Percentiles rank a stretch among this genome's conserved stretches.
Evolutionary conservation across 2,797 vertebrate genomes (phyloP).

Genomic region (Hydrocynus forskahlii): DNA sequence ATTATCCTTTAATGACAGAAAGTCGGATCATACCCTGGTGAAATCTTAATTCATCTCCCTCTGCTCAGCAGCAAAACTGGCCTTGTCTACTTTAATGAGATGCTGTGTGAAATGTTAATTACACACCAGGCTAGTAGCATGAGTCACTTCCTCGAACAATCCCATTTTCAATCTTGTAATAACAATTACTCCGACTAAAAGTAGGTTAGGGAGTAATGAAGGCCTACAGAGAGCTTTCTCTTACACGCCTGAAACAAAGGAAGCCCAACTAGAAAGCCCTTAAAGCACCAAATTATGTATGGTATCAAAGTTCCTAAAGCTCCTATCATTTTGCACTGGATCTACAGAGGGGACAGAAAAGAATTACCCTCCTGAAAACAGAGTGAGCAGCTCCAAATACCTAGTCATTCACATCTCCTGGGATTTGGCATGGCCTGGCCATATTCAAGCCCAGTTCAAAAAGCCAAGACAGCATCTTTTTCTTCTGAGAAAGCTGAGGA

Average conservation of each 20-base stretch:
- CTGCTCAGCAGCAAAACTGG: constrained; percentile 49
- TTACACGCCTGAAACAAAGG: constrained; percentile 64
- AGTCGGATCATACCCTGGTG: constrained; percentile 54
- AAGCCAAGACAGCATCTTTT: no score
- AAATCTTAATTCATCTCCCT: constrained; percentile 55
- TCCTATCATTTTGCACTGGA: no score
- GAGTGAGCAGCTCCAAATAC: no score
- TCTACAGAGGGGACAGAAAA: no score
- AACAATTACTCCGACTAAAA: constrained; percentile 71
- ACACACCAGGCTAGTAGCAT: constrained; percentile 67
- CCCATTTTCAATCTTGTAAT: constrained; percentile 76
- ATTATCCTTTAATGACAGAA: constrained; percentile 52
- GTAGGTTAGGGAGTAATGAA: constrained; percentile 74
- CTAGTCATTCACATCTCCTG: no score
- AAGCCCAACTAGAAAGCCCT: constrained; percentile 11
- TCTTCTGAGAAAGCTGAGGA: no score
- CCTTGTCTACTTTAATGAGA: constrained; percentile 74
- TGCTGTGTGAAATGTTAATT: constrained; percentile 78
- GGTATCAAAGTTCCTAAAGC: no score
- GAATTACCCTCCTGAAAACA: no score
- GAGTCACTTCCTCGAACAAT: constrained; percentile 72
- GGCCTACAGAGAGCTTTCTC: constrained; percentile 55
- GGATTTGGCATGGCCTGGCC: no score
- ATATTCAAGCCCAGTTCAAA: no score
- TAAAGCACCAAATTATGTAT: neutral